A percentile compares a stretch with the other conserved stretches of the same genome.
phyloP scores from a whole-genome alignment of 2,888 invertebrate genomes.

The Baccha elongata region DNA sequence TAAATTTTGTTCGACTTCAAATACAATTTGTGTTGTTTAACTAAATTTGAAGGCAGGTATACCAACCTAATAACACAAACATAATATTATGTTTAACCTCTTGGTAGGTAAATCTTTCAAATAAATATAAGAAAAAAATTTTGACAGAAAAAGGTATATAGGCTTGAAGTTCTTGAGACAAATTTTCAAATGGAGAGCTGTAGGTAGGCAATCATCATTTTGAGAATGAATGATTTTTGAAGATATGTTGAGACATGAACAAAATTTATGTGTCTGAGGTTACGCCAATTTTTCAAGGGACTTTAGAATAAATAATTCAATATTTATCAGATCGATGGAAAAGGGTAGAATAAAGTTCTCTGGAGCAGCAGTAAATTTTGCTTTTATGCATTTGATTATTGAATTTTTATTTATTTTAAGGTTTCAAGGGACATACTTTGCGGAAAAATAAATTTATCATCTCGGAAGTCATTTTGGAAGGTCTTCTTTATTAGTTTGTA shows the following conservation, averaged over 20 bases:
- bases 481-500: no score
- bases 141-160: background rate
- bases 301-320: no score
- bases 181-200: background rate
- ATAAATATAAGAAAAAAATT: background rate
- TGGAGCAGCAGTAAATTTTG: no score
- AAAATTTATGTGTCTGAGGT: no score
- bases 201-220: background rate
- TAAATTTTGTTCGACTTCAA: background rate
- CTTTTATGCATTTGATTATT: no score
- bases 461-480: no score
- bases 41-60: conserved; percentile 4
- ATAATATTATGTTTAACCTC: background rate
- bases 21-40: background rate
- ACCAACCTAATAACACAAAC: background rate
- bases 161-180: background rate
- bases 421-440: no score
- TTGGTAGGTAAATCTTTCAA: background rate
- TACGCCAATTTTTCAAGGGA: background rate
- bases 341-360: no score
- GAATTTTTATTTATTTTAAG: no score
- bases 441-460: no score
- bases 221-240: background rate
- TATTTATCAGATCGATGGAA: no score
- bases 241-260: background rate